Evolutionary conservation across 2,888 invertebrate species (phyloP), one percentile per base, ranked within the genome.

Genomic region (Cecidostiba fungosa): DNA sequence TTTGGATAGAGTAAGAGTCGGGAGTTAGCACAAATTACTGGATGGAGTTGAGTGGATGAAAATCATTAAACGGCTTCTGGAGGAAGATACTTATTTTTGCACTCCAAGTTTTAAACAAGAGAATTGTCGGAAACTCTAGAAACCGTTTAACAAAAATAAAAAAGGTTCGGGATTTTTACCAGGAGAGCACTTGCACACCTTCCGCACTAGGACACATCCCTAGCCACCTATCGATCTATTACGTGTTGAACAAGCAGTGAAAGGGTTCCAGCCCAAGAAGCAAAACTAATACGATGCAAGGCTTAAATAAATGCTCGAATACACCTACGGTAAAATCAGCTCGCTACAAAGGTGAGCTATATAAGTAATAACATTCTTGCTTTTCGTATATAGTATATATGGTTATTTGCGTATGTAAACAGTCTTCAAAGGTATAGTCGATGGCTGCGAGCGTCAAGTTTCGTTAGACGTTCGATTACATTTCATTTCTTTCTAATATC

Each of bases 221-320:
- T 92, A 91, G 90, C 91, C 92, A 92, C 91, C 92, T 91, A 92
- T 89, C 86, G 87, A 89, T 92, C 90, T 92, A 92, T 86, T 91
- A 91, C 91, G 92, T 93, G 82, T 87, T 86, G 92, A 91, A 92
- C 92, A 93, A 93, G 93, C 93, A 93, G 93, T 93, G 93, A 92
- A 92, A 92, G 92, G 93, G 91, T 92, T 92, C 93, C 93, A 93
- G 93, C 93, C 93, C 93, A 93, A 92, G 91, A 93, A 93, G 93
- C 93, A 93, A 93, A 93, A 93, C 93, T 93, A 93, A 93, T 93
- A 93, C 91, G 92, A 93, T 93, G 93, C 93, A 93, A 93, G 92
- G 93, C 93, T 93, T 87, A 85, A 86, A 80, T 82, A 92, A 91
- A 93, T 93, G 93, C 93, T 93, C 91, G 92, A 92, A 91, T 92